phyloP scores from a whole-genome alignment of 2,113 vertebrate genomes.

The Nicator chloris region DNA sequence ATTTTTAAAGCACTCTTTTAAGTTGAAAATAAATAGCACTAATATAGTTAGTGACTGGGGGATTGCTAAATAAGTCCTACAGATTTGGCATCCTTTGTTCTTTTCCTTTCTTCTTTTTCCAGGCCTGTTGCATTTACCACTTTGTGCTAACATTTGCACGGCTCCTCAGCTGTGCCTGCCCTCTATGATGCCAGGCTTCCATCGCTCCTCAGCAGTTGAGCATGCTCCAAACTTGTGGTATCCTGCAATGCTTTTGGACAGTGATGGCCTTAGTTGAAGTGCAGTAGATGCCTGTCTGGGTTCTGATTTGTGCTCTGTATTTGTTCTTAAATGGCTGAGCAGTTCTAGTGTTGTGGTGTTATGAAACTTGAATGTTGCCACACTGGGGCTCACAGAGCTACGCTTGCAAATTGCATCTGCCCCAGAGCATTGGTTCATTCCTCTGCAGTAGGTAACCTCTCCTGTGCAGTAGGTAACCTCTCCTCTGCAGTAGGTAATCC shows the following conservation, averaged over 20 bases:
- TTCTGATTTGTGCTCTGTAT: not conserved
- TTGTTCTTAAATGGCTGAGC: not conserved
- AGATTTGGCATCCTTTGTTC: not conserved
- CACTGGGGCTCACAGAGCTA: not conserved
- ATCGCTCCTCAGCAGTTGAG: not conserved
- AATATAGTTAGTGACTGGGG: not conserved
- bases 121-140: not conserved
- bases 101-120: not conserved
- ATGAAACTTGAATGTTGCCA: not conserved
- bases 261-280: not conserved
- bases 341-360: not conserved
- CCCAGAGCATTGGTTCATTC: not conserved
- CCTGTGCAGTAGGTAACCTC: not conserved
- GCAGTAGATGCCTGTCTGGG: not conserved
- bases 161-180: not conserved
- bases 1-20: not conserved
- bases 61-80: not conserved
- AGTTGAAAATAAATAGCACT: not conserved
- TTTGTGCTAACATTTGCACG: not conserved
- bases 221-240: rapidly evolving
- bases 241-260: not conserved
- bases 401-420: not conserved
- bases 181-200: rapidly evolving
- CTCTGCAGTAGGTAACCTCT: not conserved
- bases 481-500: not conserved